phyloP scores from a whole-genome alignment of 2,113 vertebrate species.

The Phalacrocorax carbo region DNA sequence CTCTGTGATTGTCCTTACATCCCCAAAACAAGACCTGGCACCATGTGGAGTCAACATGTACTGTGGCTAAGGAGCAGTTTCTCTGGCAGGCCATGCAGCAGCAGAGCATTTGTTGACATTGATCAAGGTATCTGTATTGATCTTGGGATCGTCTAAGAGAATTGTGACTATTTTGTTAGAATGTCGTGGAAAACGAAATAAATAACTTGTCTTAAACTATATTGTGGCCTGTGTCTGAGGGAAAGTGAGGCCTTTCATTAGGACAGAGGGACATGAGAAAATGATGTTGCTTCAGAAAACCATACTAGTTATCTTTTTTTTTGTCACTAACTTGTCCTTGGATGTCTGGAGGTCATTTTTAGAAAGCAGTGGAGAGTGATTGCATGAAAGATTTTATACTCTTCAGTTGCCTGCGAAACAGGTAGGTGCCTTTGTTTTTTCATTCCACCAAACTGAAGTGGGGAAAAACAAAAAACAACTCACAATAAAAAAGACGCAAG shows the following conservation, averaged over 20 bases:
- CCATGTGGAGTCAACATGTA: background rate
- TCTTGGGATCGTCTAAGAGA: background rate
- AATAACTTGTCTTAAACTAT: background rate
- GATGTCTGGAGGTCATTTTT: background rate
- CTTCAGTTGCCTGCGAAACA: background rate
- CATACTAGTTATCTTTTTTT: background rate
- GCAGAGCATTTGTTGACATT: background rate
- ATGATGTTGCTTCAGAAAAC: background rate
- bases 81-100: background rate
- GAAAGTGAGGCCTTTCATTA: conserved; percentile 6
- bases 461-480: background rate
- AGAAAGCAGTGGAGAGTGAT: background rate
- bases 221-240: background rate
- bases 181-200: background rate
- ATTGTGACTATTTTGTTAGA: conserved; percentile 5
- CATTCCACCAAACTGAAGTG: background rate
- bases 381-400: background rate
- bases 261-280: background rate
- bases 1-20: background rate
- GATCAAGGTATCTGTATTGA: background rate
- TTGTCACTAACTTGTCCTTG: background rate
- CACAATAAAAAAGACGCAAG: background rate
- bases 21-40: background rate
- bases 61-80: background rate
- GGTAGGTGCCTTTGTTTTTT: background rate